A percentile compares a stretch with the other conserved stretches of the same genome.
These are phyloP conservation scores for Furcula furcula DNA, from an alignment of 2,888 invertebrate species.

Conservation along the genomic window DNA sequence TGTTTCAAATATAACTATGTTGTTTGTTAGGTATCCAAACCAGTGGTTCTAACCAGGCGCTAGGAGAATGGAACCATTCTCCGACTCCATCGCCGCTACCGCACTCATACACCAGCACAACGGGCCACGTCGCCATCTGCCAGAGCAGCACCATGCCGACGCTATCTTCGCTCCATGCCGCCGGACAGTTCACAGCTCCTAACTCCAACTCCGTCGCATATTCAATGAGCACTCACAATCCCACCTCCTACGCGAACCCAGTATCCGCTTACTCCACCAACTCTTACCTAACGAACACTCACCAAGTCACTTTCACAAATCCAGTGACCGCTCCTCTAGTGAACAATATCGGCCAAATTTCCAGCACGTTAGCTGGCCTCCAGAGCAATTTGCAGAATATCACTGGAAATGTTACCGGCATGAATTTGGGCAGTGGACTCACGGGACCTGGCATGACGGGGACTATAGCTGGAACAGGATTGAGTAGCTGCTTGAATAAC, in stretches of 20 bases:
- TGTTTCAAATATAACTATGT: too few relatives aligned
- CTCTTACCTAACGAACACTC: conserved; percentile 69
- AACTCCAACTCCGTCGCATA: conserved; percentile 75
- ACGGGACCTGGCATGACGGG: conserved; percentile 73
- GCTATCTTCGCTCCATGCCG: conserved; percentile 75
- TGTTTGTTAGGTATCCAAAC: conserved; percentile 84
- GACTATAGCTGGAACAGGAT: conserved; percentile 71
- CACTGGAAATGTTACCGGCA: conserved; percentile 65
- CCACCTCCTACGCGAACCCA: conserved; percentile 77
- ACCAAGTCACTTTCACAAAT: conserved; percentile 78
- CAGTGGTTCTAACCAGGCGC: conserved; percentile 86
- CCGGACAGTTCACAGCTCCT: conserved; percentile 70
- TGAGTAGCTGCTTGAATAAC: conserved; percentile 70
- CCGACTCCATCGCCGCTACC: conserved; percentile 82
- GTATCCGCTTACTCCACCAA: conserved; percentile 73
- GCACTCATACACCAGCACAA: conserved; percentile 75
- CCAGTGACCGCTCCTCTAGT: conserved; percentile 75
- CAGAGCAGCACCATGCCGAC: conserved; percentile 86
- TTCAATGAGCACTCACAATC: conserved; percentile 77
- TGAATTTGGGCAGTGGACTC: conserved; percentile 68
- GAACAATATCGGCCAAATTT: conserved; percentile 75
- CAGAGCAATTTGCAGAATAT: conserved; percentile 75
- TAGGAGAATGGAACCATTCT: conserved; percentile 83
- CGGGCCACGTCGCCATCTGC: conserved; percentile 73
- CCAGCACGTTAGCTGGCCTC: conserved; percentile 71